Evolutionary conservation across 2,113 vertebrate genomes (phyloP), one percentile per base, ranked within the genome.

Genomic region (Strigops habroptila): DNA sequence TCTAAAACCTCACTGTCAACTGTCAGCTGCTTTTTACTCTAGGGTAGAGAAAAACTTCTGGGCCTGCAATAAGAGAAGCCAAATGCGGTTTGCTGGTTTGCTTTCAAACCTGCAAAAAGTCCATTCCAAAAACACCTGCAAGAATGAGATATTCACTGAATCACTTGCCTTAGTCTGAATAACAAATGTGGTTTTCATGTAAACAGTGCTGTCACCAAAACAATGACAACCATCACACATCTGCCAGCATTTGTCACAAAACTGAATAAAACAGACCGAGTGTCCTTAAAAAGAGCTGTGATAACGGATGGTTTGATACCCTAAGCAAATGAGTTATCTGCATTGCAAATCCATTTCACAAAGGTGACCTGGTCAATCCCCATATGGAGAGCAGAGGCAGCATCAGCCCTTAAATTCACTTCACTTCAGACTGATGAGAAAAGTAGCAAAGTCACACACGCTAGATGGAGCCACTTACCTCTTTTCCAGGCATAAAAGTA

Each of bases 111-210:
- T 82, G 35, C 67, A 55, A 73, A 79, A 31, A 48, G 44, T 71
- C 57, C 52, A 79, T 88, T 92, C 93, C 69, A 94, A 92, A 96
- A 87, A 86, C 55, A 52, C 63, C 89, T 70, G 52, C 77, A 64
- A 68, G 90, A 94, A 88, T 31, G 49, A 94, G 86, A 93, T 92
- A 88, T 23, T 81, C 80, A 76, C 64, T 79, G 93, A 91, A 92
- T 83, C 35, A 28, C 35, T 91, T 86, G 87, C 59, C 88, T 77
- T 33, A 82, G 93, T 87, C 97, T 98, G 97, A 96, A 97, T 95
- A 97, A 97, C 96, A 98, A 96, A 97, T 69, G 93, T 88, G 65
- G 93, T 96, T 97, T 93, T 96, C 78, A 97, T 96, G 95, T 95
- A 97, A 97, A 96, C 85, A 15, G 48, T 96, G 94, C 60, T 68